A percentile compares a stretch with the other conserved stretches of the same genome.
phyloP scores from a whole-genome alignment of 2,797 vertebrate species.

The Acanthiza pusilla region DNA sequence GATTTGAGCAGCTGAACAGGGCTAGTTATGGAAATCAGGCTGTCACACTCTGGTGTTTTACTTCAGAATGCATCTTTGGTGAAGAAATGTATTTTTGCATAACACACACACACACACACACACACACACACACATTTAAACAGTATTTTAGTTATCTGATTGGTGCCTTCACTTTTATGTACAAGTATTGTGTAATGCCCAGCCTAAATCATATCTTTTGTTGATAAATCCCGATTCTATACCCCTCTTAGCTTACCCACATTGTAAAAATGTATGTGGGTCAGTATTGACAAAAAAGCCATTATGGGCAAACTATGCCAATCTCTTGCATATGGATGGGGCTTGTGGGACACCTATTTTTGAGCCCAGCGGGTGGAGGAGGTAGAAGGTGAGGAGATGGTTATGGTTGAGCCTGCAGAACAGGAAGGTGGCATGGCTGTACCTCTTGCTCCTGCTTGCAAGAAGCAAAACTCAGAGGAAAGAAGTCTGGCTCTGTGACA shows the following conservation, averaged over 20 bases:
- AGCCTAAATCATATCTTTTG: background rate
- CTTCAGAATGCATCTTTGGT: background rate
- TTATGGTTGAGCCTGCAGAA: background rate
- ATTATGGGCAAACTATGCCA: background rate
- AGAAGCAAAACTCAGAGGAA: conserved; percentile 52
- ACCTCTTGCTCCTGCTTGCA: conserved; percentile 36
- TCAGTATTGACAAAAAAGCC: background rate
- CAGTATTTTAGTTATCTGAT: background rate
- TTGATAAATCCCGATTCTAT: background rate
- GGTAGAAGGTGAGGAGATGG: background rate
- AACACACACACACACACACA: background rate
- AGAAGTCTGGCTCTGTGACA: conserved; percentile 50
- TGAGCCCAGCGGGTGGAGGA: background rate
- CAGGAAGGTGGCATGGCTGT: background rate
- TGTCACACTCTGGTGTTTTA: conserved; percentile 3
- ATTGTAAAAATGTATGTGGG: background rate
- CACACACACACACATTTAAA: background rate
- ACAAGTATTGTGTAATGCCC: background rate
- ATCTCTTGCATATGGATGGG: background rate
- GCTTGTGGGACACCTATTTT: background rate
- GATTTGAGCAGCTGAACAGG: conserved; percentile 48
- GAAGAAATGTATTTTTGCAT: background rate
- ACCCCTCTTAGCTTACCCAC: background rate
- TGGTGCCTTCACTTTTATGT: background rate
- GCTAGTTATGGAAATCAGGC: conserved; percentile 52